Conservation (phyloP, 2,888 invertebrate genomes). For the Idaea biselata region DNA sequence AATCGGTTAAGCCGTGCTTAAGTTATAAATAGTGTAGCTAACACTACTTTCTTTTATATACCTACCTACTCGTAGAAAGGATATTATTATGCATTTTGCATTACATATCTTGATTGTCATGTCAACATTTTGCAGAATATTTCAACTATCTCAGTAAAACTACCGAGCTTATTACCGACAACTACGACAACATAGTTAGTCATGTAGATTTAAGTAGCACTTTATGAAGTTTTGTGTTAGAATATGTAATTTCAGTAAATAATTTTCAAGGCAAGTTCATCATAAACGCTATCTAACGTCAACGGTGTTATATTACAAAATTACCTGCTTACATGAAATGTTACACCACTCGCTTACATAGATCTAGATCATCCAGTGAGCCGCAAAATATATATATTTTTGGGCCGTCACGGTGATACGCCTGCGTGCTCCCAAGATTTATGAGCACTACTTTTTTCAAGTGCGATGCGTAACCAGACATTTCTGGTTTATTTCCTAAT, state of each 20-base stretch:
- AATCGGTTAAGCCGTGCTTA: no score
- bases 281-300: not conserved
- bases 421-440: slow-evolving; percentile 33
- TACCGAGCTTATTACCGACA: not conserved
- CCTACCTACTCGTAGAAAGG: no score
- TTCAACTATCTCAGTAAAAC: not conserved
- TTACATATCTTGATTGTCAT: not conserved
- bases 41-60: no score
- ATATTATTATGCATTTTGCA: no score
- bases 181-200: not conserved
- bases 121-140: not conserved
- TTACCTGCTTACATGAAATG: not conserved
- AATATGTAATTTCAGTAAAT: not conserved
- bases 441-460: slow-evolving; percentile 26
- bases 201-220: slow-evolving; percentile 1
- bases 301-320: not conserved
- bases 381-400: slow-evolving; percentile 13
- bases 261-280: not conserved
- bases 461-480: slow-evolving; percentile 21
- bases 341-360: not conserved
- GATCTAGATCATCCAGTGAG: not conserved
- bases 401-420: slow-evolving; percentile 26
- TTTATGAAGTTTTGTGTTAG: not conserved
- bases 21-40: no score
- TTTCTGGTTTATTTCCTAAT: slow-evolving; percentile 35